Base-by-base conservation (phyloP, 2,888 invertebrate genomes). In the Calephelis perditalis region DNA sequence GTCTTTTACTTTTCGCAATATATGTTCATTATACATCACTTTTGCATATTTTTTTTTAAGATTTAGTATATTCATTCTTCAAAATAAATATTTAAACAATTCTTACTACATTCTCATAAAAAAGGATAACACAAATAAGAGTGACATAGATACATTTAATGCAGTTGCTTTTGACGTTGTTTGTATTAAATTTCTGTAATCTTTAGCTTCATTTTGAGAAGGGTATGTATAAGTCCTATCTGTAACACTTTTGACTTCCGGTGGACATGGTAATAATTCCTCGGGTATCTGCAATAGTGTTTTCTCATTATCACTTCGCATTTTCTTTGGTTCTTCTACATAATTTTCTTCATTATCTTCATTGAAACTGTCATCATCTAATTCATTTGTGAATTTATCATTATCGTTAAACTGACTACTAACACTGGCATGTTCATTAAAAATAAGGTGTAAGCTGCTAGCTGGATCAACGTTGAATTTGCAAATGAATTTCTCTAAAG, bases 401-500 rank as follows among this genome's bases (percentile, higher is more conserved):
- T 71, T 75, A 52, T 83, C 83, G 64, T 76, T 77, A 66, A 86
- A 74, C 77, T 81, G 81, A 76, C 84, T 87, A 63, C 81, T 79
- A 66, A 78, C 79, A 68, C 84, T 78, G 63, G 81, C 79, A 66
- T 80, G 79, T 74, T 89, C 89, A 65, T 81, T 86, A 72, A 85
- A 89, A 70, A 83, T 77, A 70, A 85, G 80, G 71, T 87, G 87
- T 65, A 86, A 81, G 75, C 81, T 85, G 65, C 81, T 71, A 62
- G 83, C 74, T 57, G 84, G 81, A 65, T 84, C 82, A 47, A 77
- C 73, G 72, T 92, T 94, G 76, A 94, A 91, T 80, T 92, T 92
- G 83, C 96, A 96, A 73, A 93, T 92, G 76, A 96, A 92, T 77
- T 94, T 93, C 78, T 95, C 95, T 65, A 96, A 91, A 63, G 94